Base-by-base conservation (phyloP, 2,888 invertebrate species). In the Eurytoma californica region DNA sequence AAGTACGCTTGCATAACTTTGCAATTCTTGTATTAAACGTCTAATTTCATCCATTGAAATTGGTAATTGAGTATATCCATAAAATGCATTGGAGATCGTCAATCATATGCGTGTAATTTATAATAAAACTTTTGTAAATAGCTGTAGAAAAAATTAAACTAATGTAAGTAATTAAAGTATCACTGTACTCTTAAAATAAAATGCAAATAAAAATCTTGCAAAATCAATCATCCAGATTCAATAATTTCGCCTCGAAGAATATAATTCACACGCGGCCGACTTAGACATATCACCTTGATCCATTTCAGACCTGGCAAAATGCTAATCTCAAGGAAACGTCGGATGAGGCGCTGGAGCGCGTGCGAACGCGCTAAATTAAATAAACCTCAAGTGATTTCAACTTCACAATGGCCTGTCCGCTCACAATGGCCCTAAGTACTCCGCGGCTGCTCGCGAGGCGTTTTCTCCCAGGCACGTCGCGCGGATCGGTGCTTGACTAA, bases 41-140 rank as follows among this genome's bases (percentile, higher is more conserved):
- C 55, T 47, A 20, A 69, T 20, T 4, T 66, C 63, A n/a, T 70
- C 28, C 13, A 57, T 66, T 68, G 16, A 49, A 49, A 67, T 77
- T 75, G 39, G 47, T 51, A n/a, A 60, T 3, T 47, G 13, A 20
- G 28, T 18, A 65, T 24, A 20, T 74, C 28, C 7, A 53, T 57
- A 57, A 18, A 49, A 60, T 18, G 60, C 51, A 51, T 72, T 49
- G 47, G 28, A 77, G 13, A 12, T 28, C 12, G 47, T 12, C 24
- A 3, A 9, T 67, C 24, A 24, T 53, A n/a, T 20, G 28, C 39
- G 28, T 24, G 30, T 61, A 73, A 77, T 67, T 70, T 70, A 72
- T 77, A 49, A 74, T 53, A n/a, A 72, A 66, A 60, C 47, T 24
- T 49, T 70, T 72, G 76, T 77, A 77, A 77, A 80, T 75, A 76